Percentiles rank a stretch among this genome's conserved stretches.
phyloP scores from a whole-genome alignment of 2,113 vertebrate genomes.

The Chaenocephalus aceratus region DNA sequence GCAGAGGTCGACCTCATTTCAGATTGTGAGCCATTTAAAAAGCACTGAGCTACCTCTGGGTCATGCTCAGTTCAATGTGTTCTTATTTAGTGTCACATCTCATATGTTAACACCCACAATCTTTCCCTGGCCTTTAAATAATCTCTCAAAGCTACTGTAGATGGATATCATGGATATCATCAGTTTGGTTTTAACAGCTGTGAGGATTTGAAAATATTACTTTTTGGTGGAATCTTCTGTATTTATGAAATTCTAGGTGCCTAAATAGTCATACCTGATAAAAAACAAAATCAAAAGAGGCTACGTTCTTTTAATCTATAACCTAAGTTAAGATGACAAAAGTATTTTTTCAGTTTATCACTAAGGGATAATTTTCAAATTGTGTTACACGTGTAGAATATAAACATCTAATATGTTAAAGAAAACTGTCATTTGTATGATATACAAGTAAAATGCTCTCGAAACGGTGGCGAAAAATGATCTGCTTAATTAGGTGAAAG shows the following conservation, averaged over 20 bases:
- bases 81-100: neutral
- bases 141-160: neutral
- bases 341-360: neutral
- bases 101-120: neutral
- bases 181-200: neutral
- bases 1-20: conserved; percentile 29
- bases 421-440: neutral
- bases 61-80: neutral
- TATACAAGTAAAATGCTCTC: neutral
- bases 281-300: neutral
- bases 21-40: conserved; percentile 18
- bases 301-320: too few relatives aligned
- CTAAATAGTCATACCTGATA: neutral
- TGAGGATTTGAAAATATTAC: neutral
- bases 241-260: neutral
- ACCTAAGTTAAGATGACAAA: too few relatives aligned
- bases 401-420: neutral
- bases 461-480: too few relatives aligned
- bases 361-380: too few relatives aligned
- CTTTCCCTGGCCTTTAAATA: neutral
- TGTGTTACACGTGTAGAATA: neutral
- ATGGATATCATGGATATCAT: neutral
- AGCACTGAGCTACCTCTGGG: neutral
- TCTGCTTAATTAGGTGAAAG: too few relatives aligned
- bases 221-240: neutral